Evolutionary conservation across 2,797 vertebrate species (phyloP), one percentile per base, ranked within the genome.

Genomic region (Anguilla pacifica): DNA sequence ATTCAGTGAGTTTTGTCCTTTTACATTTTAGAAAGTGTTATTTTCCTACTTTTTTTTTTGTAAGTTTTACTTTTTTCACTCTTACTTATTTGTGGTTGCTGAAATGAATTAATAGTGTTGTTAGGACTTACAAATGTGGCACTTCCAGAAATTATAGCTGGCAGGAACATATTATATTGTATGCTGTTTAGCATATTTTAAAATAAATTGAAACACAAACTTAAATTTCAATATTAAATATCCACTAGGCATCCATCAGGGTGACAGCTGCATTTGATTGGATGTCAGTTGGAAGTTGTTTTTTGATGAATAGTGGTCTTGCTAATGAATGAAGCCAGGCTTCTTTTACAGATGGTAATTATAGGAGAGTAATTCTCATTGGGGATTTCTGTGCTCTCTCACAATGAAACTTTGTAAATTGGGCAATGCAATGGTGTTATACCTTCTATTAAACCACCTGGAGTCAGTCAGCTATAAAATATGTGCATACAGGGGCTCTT

Each of bases 341-440:
- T 92, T 91, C 91, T 92, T 93, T 91, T 94, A 84, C 94, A 96
- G 95, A 94, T 95, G 95, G 94, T 83, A 28, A 61, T 90, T 90
- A 91, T 88, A 89, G 91, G 91, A 92, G 93, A 92, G 91, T 92
- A 64, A 55, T 25, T 28, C 19, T 85, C 39, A 82, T n/a, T 49
- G 72, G 87, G 83, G 74, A 57, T 83, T 86, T 83, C 79, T 86
- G 39, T 57, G 35, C 57, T 46, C 77, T 79, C 77, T 46, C 70
- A 67, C 82, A 84, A 82, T 67, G 74, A 43, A 49, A 51, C 77
- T 22, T 31, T 61, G 22, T 87, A 84, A 72, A 74, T 35, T 55
- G 87, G 89, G 85, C 87, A 84, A 88, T 89, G 81, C 84, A 85
- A 87, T 85, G 91, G 86, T 87, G 89, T 79, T 82, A 83, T 84